Evolutionary conservation across 2,797 vertebrate species (phyloP).

Genomic region (Alcedo atthis): DNA sequence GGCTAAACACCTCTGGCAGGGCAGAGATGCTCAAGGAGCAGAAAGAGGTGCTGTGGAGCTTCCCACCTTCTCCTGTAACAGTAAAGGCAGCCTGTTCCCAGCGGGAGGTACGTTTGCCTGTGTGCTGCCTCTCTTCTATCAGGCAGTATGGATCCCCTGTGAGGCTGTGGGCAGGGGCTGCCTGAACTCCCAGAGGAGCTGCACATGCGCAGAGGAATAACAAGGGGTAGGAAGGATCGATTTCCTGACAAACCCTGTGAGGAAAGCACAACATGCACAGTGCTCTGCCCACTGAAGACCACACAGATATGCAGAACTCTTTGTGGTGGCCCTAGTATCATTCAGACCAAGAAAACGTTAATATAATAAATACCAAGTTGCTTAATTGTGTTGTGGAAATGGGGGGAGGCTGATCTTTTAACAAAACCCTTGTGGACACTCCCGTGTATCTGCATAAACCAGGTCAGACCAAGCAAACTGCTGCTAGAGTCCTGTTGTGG

Average conservation of each 20-base stretch:
- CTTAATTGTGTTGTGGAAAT: background rate
- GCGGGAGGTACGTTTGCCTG: background rate
- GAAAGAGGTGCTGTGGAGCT: background rate
- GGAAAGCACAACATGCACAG: background rate
- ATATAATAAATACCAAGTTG: background rate
- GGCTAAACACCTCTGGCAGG: background rate
- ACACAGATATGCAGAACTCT: background rate
- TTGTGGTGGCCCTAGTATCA: background rate
- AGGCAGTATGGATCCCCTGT: rapidly evolving
- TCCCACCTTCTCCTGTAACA: background rate
- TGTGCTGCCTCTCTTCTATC: background rate
- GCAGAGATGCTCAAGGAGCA: rapidly evolving
- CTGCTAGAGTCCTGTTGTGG: background rate
- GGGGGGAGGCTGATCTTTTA: background rate
- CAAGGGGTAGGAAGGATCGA: background rate
- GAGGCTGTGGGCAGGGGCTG: background rate
- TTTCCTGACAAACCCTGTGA: background rate
- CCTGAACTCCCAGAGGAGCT: background rate
- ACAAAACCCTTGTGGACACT: background rate
- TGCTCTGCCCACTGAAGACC: background rate
- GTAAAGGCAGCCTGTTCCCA: background rate
- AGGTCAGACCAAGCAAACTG: background rate
- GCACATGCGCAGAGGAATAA: background rate
- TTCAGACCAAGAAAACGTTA: background rate
- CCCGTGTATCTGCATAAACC: background rate